Evolutionary conservation across 2,113 vertebrate species (phyloP).

Genomic region (Jaculus jaculus): DNA sequence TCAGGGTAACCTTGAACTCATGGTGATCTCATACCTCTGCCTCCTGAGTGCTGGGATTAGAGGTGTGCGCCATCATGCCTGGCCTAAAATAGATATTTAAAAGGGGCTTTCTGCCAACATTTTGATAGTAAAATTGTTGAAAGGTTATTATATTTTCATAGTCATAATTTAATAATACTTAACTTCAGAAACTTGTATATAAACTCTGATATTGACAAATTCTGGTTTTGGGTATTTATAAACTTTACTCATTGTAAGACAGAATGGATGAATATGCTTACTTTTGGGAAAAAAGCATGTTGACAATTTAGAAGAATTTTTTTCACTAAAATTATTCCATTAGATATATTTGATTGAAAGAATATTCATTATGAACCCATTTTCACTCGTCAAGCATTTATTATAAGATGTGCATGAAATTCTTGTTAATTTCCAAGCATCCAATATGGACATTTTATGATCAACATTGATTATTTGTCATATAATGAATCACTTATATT

Average conservation of each 20-base stretch:
- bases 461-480: not conserved
- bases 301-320: not conserved
- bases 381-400: conserved; percentile 12
- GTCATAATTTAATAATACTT: not conserved
- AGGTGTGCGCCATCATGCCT: too few species aligned
- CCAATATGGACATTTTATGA: not conserved
- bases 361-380: not conserved
- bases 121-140: not conserved
- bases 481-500: not conserved
- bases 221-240: not conserved
- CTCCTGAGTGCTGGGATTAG: too few species aligned
- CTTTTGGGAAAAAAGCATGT: not conserved
- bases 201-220: not conserved
- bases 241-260: not conserved
- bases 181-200: conserved; percentile 7
- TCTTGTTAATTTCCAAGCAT: conserved; percentile 31
- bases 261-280: not conserved
- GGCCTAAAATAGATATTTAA: not conserved
- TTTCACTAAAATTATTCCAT: not conserved
- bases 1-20: too few species aligned
- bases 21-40: too few species aligned
- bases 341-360: not conserved
- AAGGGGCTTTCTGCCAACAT: not conserved
- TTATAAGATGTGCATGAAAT: not conserved
- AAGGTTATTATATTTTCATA: not conserved